These are phyloP conservation scores for Branchinecta sandiegonensis DNA, from an alignment of 2,888 invertebrate species.

Conservation along the genomic window DNA sequence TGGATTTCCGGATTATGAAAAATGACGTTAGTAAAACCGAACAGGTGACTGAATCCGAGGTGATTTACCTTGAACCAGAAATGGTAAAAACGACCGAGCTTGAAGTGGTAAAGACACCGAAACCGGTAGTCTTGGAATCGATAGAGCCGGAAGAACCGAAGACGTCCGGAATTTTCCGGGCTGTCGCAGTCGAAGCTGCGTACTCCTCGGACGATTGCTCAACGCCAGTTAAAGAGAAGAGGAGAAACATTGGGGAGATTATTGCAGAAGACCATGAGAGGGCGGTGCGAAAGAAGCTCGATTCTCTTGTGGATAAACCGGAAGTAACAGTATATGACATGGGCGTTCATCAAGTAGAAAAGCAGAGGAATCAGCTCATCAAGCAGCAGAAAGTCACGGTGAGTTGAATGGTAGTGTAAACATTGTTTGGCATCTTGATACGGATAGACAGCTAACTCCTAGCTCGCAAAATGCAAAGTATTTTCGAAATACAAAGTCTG, in stretches of 20 bases:
- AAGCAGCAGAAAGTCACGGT: conserved; percentile 9
- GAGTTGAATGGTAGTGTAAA: not conserved
- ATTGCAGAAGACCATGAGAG: not conserved
- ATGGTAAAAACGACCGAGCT: not conserved
- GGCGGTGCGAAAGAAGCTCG: not conserved
- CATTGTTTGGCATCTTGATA: too few relatives aligned
- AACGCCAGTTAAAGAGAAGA: not conserved
- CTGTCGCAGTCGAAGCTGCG: not conserved
- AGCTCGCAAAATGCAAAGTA: too few relatives aligned
- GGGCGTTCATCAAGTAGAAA: conserved; percentile 4
- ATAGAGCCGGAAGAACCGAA: not conserved
- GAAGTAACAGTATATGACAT: not conserved
- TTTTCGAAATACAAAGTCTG: too few relatives aligned
- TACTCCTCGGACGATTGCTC: conserved; percentile 5
- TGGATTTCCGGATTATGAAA: conserved; percentile 13
- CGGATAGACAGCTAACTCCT: too few relatives aligned
- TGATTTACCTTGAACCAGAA: conserved; percentile 5
- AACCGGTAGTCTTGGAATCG: too few relatives aligned
- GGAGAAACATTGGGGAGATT: not conserved
- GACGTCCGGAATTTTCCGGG: not conserved
- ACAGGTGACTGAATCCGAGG: conserved; percentile 1
- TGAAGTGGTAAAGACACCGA: too few relatives aligned
- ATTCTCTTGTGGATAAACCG: not conserved
- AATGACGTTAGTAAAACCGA: not conserved
- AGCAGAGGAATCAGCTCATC: not conserved